Percentiles rank a stretch among this genome's conserved stretches.
Conservation (phyloP, 2,797 vertebrate species). For the Merluccius polli region DNA sequence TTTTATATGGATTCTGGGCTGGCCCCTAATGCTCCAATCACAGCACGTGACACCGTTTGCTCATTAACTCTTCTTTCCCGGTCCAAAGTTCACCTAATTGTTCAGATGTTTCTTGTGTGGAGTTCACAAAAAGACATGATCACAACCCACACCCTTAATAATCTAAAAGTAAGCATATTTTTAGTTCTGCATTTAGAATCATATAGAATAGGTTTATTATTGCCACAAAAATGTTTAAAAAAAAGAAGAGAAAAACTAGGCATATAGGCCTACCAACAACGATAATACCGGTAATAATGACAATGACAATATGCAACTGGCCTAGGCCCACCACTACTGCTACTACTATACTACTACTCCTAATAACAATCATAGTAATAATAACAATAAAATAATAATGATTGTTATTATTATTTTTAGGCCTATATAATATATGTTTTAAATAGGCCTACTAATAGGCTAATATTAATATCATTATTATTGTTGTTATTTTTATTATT, state of each 20-base stretch:
- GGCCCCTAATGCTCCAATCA: conserved; percentile 62
- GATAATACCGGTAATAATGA: neutral
- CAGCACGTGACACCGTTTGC: conserved; percentile 53
- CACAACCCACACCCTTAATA: conserved; percentile 22
- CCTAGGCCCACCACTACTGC: too few species aligned
- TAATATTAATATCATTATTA: too few species aligned
- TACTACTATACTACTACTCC: too few species aligned
- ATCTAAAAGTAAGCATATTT: neutral
- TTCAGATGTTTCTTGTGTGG: conserved; percentile 61
- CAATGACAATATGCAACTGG: neutral
- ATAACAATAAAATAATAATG: too few species aligned
- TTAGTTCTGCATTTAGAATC: neutral
- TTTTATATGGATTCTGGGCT: conserved; percentile 62
- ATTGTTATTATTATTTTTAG: too few species aligned
- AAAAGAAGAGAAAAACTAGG: neutral
- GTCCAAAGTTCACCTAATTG: conserved; percentile 69
- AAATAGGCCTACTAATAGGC: too few species aligned
- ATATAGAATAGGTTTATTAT: neutral
- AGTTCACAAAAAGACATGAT: conserved; percentile 43
- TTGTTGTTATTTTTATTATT: too few species aligned
- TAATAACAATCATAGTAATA: too few species aligned
- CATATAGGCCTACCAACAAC: neutral
- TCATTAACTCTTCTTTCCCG: conserved; percentile 72
- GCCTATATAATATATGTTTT: too few species aligned
- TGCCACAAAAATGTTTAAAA: neutral